phyloP scores from a whole-genome alignment of 2,113 vertebrate species.

The Tonatia bakeri region DNA sequence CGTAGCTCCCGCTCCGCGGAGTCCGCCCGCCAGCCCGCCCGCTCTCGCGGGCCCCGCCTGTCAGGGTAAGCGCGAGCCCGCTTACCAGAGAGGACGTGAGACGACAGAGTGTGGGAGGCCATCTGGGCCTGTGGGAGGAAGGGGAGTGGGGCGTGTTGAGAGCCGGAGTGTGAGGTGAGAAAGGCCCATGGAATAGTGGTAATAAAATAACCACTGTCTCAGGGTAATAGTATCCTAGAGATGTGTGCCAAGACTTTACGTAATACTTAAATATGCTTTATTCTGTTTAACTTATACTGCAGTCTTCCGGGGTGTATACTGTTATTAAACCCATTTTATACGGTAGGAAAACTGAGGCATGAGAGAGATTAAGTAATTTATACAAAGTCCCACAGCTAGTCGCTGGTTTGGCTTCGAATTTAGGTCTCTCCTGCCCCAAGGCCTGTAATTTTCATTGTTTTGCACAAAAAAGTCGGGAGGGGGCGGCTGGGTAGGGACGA shows the following conservation, averaged over 20 bases:
- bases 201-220: neutral
- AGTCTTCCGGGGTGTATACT: neutral
- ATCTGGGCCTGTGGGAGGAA: neutral
- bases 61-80: conserved; percentile 42
- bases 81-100: neutral
- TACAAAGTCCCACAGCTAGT: neutral
- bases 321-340: neutral
- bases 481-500: neutral
- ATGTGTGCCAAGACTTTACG: neutral
- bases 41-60: neutral
- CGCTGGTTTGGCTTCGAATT: neutral
- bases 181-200: neutral
- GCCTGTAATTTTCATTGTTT: neutral
- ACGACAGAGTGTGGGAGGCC: neutral
- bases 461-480: neutral
- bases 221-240: neutral
- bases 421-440: neutral
- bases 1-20: neutral
- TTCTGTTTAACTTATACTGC: neutral
- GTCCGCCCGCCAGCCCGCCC: neutral
- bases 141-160: neutral
- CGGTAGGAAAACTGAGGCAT: conserved; percentile 14
- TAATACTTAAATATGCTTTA: neutral
- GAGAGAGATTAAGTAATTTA: neutral
- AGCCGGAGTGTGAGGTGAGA: neutral